Percentiles rank a stretch among this genome's conserved stretches.
Conservation (phyloP, 2,888 invertebrate species). For the Spatulosminthurus flaviceps region DNA sequence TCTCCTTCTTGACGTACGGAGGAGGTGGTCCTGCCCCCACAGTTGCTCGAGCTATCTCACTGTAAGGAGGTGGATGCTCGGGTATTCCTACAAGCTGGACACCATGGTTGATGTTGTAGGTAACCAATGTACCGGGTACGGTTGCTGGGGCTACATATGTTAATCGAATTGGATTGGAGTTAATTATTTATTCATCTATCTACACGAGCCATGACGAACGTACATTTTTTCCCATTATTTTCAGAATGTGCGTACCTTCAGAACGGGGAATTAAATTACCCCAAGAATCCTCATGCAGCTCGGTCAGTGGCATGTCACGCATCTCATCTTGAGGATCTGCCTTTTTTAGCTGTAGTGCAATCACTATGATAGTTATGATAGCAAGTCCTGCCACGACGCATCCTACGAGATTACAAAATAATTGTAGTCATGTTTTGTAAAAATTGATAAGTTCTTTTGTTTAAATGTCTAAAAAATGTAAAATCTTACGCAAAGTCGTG, state of each 20-base stretch:
- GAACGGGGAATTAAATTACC: slow-evolving; percentile 57
- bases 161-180: too few species aligned
- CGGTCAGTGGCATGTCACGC: slow-evolving; percentile 50
- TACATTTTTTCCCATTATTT: too few species aligned
- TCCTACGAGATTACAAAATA: slow-evolving; percentile 65
- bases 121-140: slow-evolving; percentile 65
- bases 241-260: slow-evolving; percentile 35
- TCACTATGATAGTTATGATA: slow-evolving; percentile 67
- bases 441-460: too few species aligned
- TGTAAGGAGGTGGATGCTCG: slow-evolving; percentile 67
- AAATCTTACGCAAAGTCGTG: slow-evolving; percentile 65
- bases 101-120: slow-evolving; percentile 67
- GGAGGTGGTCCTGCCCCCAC: slow-evolving; percentile 69
- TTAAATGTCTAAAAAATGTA: too few species aligned
- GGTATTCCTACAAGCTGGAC: slow-evolving; percentile 67
- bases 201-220: too few species aligned
- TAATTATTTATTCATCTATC: too few species aligned
- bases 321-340: slow-evolving; percentile 65
- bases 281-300: slow-evolving; percentile 55
- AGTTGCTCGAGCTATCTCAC: slow-evolving; percentile 66
- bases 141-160: too few species aligned
- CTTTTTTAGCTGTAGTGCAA: slow-evolving; percentile 67
- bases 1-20: slow-evolving; percentile 66
- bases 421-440: too few species aligned
- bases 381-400: slow-evolving; percentile 68